These are phyloP conservation scores for Cyprinella venusta DNA, from an alignment of 2,797 vertebrate species.

Conservation along the genomic window DNA sequence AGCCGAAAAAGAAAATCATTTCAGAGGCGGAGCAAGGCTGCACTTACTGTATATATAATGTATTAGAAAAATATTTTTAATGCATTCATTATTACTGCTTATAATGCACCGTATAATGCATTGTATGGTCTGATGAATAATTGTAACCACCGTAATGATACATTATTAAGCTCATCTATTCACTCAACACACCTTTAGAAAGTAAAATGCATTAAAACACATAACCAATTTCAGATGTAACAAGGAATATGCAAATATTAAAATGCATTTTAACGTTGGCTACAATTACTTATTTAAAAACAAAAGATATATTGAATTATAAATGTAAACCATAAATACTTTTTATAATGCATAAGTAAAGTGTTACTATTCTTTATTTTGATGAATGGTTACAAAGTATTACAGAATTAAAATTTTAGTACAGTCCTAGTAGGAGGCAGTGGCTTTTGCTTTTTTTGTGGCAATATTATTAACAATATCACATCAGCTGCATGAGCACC, in stretches of 20 bases:
- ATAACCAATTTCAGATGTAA: background rate
- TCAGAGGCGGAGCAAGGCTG: background rate
- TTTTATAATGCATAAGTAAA: background rate
- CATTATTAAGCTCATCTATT: background rate
- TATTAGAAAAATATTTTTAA: background rate
- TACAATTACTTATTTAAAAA: background rate
- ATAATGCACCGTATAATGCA: background rate
- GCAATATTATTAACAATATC: background rate
- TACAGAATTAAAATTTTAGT: background rate
- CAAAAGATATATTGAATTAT: background rate
- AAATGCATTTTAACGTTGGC: background rate
- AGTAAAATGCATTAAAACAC: background rate
- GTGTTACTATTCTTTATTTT: background rate
- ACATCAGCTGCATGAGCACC: background rate
- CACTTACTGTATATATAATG: background rate
- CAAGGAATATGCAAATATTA: background rate
- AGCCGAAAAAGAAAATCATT: background rate
- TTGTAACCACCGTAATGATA: background rate
- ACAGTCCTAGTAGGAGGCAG: background rate
- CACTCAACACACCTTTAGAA: background rate
- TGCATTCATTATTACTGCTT: background rate
- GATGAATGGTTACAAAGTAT: background rate
- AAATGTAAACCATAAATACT: no score
- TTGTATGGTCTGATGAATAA: background rate
- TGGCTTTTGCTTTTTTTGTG: background rate